Conservation (phyloP, 2,888 invertebrate genomes). For the Margaritifera margaritifera region DNA sequence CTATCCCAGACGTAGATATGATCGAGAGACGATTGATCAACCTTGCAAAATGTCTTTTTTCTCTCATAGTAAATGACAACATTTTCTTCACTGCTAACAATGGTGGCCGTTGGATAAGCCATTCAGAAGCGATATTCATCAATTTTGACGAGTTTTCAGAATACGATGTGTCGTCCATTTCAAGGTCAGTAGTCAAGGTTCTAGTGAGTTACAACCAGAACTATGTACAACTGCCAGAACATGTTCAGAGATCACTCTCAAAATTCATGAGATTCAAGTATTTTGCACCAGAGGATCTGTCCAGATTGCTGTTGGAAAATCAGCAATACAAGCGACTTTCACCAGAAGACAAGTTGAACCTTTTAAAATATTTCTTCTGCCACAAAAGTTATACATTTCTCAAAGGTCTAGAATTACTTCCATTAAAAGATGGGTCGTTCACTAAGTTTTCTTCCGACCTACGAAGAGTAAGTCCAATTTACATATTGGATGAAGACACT, state of each 20-base stretch:
- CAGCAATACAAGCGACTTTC: conserved; percentile 1
- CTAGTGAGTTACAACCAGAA: too few relatives aligned
- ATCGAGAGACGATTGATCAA: conserved; percentile 7
- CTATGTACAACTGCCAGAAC: too few relatives aligned
- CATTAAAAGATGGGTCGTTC: conserved; percentile 19
- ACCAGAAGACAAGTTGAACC: conserved; percentile 3
- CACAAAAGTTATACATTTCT: conserved; percentile 3
- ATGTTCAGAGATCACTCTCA: too few relatives aligned
- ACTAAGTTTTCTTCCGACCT: conserved; percentile 3
- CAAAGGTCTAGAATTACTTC: conserved; percentile 17
- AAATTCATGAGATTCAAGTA: not conserved
- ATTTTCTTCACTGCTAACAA: conserved; percentile 19
- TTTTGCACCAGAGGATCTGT: conserved; percentile 8
- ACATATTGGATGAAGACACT: conserved; percentile 12
- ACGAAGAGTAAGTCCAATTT: not conserved
- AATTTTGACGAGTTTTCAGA: not conserved
- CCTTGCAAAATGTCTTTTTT: conserved; percentile 9
- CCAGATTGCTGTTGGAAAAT: conserved; percentile 4
- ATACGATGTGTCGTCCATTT: too few relatives aligned
- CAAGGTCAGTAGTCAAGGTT: too few relatives aligned
- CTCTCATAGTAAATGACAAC: conserved; percentile 1
- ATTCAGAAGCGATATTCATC: conserved; percentile 16
- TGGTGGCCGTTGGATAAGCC: conserved; percentile 27
- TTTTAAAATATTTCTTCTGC: conserved; percentile 13
- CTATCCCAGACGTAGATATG: conserved; percentile 11